phyloP scores from a whole-genome alignment of 2,888 invertebrate genomes.

The Herminia tarsipennalis region DNA sequence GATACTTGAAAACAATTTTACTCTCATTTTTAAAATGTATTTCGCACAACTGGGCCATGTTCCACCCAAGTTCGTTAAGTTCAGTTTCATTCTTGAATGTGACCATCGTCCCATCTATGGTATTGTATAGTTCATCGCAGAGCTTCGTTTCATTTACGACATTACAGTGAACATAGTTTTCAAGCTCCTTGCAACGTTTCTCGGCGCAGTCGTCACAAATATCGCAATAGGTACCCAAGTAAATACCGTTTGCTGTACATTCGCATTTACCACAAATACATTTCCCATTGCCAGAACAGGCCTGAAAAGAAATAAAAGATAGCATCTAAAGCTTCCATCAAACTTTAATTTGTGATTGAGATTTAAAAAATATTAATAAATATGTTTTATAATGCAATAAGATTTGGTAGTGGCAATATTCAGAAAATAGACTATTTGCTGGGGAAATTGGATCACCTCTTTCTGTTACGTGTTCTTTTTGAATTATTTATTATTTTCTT shows the following conservation, averaged over 20 bases:
- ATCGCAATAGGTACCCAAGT: constrained; percentile 88
- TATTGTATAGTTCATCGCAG: constrained; percentile 53
- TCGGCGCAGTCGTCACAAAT: constrained; percentile 89
- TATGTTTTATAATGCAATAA: no score
- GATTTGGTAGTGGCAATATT: no score
- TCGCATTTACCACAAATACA: constrained; percentile 90
- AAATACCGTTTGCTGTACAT: constrained; percentile 82
- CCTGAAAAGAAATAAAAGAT: constrained; percentile 59
- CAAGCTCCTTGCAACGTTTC: constrained; percentile 88
- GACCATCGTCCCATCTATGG: constrained; percentile 42
- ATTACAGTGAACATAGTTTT: constrained; percentile 89
- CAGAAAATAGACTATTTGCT: no score
- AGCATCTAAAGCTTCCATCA: no score
- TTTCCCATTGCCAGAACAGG: constrained; percentile 83
- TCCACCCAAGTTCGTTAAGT: constrained; percentile 47
- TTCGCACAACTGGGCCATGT: constrained; percentile 57
- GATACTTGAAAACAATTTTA: constrained; percentile 61
- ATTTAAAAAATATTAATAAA: no score
- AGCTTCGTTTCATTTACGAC: constrained; percentile 41
- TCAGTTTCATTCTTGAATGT: constrained; percentile 53
- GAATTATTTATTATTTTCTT: constrained; percentile 14
- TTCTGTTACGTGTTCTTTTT: no score
- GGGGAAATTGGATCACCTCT: no score
- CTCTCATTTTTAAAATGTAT: constrained; percentile 51
- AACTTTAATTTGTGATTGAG: no score